Conservation (phyloP, 1,140 invertebrate species). For the Chironomus tepperi region DNA sequence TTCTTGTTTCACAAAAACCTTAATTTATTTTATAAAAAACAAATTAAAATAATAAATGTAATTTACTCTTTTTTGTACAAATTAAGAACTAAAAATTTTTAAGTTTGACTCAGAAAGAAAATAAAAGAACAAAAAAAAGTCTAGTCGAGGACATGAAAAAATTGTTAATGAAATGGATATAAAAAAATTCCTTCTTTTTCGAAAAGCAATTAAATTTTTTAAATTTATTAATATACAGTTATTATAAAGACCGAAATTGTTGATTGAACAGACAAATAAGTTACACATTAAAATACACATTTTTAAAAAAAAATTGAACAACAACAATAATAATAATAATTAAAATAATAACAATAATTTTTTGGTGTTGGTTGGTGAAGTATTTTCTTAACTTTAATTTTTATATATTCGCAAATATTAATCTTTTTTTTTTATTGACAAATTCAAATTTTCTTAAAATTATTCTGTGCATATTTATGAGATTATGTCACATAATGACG, state of each 20-base stretch:
- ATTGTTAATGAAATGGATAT: not conserved
- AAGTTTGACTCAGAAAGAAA: not conserved
- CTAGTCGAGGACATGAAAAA: not conserved
- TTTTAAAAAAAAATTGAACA: too few relatives aligned
- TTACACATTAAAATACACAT: not conserved
- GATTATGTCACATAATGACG: too few relatives aligned
- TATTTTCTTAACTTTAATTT: not conserved
- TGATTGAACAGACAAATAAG: not conserved
- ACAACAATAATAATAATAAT: not conserved
- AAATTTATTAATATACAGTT: not conserved
- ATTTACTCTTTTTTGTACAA: slow-evolving; percentile 14
- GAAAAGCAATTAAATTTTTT: not conserved
- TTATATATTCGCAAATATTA: too few relatives aligned
- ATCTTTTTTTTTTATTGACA: too few relatives aligned
- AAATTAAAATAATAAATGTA: not conserved
- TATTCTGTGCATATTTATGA: too few relatives aligned
- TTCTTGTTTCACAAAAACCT: slow-evolving; percentile 19
- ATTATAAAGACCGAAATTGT: not conserved
- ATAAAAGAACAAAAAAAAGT: not conserved
- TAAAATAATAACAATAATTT: not conserved
- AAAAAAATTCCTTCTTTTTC: not conserved
- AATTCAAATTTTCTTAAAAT: too few relatives aligned
- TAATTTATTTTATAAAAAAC: not conserved
- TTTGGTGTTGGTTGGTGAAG: slow-evolving; percentile 11
- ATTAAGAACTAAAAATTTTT: slow-evolving; percentile 3